A percentile compares a stretch with the other conserved stretches of the same genome.
Evolutionary conservation across 2,888 invertebrate genomes (phyloP).

Genomic region (Glaucopsyche alexis): DNA sequence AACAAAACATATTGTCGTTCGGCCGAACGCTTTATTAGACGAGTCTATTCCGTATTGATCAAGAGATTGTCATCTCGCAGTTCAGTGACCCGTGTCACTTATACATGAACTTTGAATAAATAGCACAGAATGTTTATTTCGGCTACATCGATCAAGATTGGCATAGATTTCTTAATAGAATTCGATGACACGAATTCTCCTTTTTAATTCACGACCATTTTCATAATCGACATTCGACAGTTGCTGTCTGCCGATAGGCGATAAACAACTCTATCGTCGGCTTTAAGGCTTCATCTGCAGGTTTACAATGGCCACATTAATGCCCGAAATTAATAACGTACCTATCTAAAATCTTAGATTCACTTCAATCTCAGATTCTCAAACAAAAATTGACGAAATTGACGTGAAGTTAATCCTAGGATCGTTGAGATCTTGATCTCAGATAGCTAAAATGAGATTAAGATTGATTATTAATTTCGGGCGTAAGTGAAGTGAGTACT

Average conservation of each 20-base stretch:
- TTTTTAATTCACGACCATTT: conserved; percentile 2
- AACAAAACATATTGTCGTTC: background rate
- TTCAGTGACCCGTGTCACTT: conserved; percentile 20
- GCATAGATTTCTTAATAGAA: conserved; percentile 12
- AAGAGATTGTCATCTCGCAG: conserved; percentile 10
- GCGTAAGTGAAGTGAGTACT: too few species aligned
- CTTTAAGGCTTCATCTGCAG: background rate
- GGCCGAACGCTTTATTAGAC: background rate
- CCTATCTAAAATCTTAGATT: too few species aligned
- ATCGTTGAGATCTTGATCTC: too few species aligned
- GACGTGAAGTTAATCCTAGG: too few species aligned
- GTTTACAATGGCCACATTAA: too few species aligned
- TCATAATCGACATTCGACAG: conserved; percentile 1
- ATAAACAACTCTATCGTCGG: background rate
- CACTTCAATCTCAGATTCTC: too few species aligned
- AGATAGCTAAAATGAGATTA: too few species aligned
- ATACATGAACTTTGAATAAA: conserved; percentile 8
- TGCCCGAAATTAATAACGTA: too few species aligned
- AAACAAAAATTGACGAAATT: too few species aligned
- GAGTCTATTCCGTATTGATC: conserved; percentile 8
- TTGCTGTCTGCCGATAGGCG: background rate
- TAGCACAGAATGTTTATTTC: conserved; percentile 23
- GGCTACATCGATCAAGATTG: conserved; percentile 21
- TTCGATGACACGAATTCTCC: conserved; percentile 15
- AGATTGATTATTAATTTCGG: too few species aligned